Evolutionary conservation across 1,140 invertebrate species (phyloP), one percentile per base, ranked within the genome.

Genomic region (Lysiphlebus fabarum): DNA sequence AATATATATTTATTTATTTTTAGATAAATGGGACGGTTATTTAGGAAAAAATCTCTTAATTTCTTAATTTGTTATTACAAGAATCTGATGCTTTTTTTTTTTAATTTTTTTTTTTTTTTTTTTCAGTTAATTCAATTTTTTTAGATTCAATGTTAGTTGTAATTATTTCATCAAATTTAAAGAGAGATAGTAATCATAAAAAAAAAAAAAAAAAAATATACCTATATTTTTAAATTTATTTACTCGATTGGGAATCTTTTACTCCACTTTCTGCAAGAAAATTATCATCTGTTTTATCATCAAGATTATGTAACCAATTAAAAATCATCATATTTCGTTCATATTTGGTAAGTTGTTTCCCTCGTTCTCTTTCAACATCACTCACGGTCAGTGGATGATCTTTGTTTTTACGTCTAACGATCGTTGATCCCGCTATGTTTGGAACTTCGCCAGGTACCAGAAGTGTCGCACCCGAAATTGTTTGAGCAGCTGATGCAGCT

Each of bases 301-400:
- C 90, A 6, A 93, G 80, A 3, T 89, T 91, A 70, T 93, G 90
- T 0, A 94, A 81, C 92, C 92, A 93, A 68, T 93, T 92, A 76
- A 94, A 93, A 44, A 94, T 93, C 88, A 93, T 92, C 88, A 93
- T 93, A 73, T 94, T 93, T 14, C 91, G 73, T 65, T 93, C 90
- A 75, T 93, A 93, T 73, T 92, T 92, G 10, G 90, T 90, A 2
- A 93, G 79, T 5, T 91, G 90, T 62, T 90, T 88, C 1, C 90
- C 90, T 6, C 90, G 79, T 70, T 93, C 90, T 42, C 90, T 78
- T 67, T 93, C 91, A 9, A 93, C 84, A 63, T 93, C 91, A 7
- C 86, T 84, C 0, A 90, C 82, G 0, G 91, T 91, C 1, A 92
- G 75, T 5, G 82, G 81, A 53, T 84, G 75, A 65, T 86, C 84